Percentiles rank a stretch among this genome's conserved stretches.
These are phyloP conservation scores for Incurvaria masculella DNA, from an alignment of 2,888 invertebrate species.

Conservation along the genomic window DNA sequence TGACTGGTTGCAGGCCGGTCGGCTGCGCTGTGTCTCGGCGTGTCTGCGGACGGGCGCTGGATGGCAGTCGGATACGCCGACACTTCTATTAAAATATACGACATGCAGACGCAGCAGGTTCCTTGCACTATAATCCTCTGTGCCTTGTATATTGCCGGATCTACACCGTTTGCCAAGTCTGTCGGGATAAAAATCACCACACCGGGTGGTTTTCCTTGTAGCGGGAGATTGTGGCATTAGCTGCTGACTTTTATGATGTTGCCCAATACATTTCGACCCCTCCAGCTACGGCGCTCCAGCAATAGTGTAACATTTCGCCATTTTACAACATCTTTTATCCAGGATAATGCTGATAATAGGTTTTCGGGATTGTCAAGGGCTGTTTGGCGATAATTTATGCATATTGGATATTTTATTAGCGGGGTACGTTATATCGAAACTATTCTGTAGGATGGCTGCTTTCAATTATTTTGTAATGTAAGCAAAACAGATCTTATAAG, in stretches of 20 bases:
- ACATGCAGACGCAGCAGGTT: constrained; percentile 41
- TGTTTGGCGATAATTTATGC: constrained; percentile 27
- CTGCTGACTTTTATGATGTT: too few species aligned
- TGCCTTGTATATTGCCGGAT: too few species aligned
- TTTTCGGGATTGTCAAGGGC: too few species aligned
- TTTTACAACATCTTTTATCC: too few species aligned
- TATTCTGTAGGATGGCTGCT: too few species aligned
- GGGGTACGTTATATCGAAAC: constrained; percentile 16
- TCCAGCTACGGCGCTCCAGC: too few species aligned
- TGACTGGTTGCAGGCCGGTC: constrained; percentile 32
- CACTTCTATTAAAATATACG: constrained; percentile 37
- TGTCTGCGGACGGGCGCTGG: constrained; percentile 30
- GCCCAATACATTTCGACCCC: too few species aligned
- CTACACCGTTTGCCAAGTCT: background rate
- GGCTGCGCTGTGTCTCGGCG: constrained; percentile 31
- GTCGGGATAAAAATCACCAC: background rate
- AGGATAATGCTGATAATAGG: too few species aligned
- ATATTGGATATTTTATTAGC: constrained; percentile 30
- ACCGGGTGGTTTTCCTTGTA: background rate
- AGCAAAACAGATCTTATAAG: too few species aligned
- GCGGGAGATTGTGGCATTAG: background rate
- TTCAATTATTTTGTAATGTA: too few species aligned
- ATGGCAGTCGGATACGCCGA: constrained; percentile 40
- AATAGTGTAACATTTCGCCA: too few species aligned
- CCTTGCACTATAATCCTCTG: too few species aligned